phyloP scores from a whole-genome alignment of 2,113 vertebrate genomes.

The Pithys albifrons region DNA sequence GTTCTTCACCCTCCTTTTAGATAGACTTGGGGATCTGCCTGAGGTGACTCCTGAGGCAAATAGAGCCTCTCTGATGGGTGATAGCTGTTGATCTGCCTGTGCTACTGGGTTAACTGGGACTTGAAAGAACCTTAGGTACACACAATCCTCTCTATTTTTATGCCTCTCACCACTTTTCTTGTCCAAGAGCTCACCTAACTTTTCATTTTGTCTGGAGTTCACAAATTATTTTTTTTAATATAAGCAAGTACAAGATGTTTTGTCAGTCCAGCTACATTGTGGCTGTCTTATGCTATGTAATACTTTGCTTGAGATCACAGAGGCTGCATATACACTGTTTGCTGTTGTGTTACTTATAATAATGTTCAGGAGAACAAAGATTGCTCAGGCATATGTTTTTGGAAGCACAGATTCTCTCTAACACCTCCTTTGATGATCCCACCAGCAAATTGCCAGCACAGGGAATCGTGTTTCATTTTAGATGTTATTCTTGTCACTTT shows the following conservation, averaged over 20 bases:
- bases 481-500: neutral
- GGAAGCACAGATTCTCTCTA: neutral
- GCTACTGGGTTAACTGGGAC: neutral
- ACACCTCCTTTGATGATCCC: conserved; percentile 7
- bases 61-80: neutral
- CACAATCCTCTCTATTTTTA: neutral
- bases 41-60: neutral
- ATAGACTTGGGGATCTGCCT: neutral
- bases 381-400: neutral
- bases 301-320: neutral
- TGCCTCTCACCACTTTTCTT: neutral
- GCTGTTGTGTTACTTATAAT: neutral
- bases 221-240: neutral
- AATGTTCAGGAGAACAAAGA: neutral
- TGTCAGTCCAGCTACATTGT: neutral
- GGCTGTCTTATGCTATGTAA: neutral
- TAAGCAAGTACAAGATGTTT: neutral
- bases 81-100: neutral
- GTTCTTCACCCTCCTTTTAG: neutral
- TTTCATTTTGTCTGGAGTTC: neutral
- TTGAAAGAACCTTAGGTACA: neutral
- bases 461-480: neutral
- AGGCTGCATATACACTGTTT: neutral
- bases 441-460: neutral
- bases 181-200: neutral